These are phyloP conservation scores for Manduca sexta DNA, from an alignment of 1,140 invertebrate species.

Conservation along the genomic window DNA sequence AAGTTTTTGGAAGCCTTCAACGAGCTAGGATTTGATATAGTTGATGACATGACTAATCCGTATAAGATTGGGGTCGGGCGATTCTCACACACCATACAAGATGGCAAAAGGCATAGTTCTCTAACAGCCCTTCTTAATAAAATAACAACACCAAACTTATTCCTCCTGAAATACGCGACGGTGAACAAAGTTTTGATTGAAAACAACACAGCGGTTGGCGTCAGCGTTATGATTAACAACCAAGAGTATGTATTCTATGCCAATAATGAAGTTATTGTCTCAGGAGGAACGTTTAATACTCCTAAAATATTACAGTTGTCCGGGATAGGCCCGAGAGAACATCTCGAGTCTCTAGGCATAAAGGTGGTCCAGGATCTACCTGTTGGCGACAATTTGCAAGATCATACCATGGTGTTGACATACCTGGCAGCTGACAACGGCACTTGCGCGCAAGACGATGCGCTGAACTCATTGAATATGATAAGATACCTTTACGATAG, in stretches of 20 bases:
- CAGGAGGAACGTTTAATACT: conserved; percentile 73
- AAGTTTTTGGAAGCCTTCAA: conserved; percentile 41
- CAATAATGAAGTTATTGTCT: conserved; percentile 72
- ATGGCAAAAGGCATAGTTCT: conserved; percentile 44
- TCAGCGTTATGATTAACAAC: conserved; percentile 44
- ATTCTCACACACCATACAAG: conserved; percentile 49
- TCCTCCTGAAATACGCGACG: conserved; percentile 76
- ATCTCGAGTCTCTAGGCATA: conserved; percentile 62
- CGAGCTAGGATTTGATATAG: conserved; percentile 40
- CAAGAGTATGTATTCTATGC: conserved; percentile 47
- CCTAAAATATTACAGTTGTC: conserved; percentile 70
- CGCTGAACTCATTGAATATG: conserved; percentile 27
- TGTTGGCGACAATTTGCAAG: conserved; percentile 83
- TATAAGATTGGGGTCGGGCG: conserved; percentile 43
- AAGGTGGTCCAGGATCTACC: conserved; percentile 75
- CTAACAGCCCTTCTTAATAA: conserved; percentile 59
- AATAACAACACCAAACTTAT: conserved; percentile 76
- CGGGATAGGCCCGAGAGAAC: conserved; percentile 56
- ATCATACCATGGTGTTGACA: conserved; percentile 80
- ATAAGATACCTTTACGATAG: conserved; percentile 46
- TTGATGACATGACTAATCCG: conserved; percentile 53
- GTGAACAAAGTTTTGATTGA: conserved; percentile 68
- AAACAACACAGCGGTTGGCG: conserved; percentile 39
- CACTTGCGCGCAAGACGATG: conserved; percentile 27
- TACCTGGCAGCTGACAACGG: conserved; percentile 44